phyloP scores from a whole-genome alignment of 2,797 vertebrate species.

The Sebastolobus altivelis region DNA sequence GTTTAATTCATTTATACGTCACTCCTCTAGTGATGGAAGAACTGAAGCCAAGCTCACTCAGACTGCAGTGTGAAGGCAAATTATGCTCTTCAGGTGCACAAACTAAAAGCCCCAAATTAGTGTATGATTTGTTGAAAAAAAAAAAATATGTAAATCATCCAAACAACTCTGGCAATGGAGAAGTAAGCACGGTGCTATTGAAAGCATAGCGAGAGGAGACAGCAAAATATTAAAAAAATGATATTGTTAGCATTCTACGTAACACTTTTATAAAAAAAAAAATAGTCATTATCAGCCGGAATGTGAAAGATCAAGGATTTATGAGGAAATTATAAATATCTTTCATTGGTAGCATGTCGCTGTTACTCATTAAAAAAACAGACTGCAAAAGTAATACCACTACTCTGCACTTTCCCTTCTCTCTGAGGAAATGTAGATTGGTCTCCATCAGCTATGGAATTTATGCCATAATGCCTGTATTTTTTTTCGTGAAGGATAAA shows the following conservation, averaged over 20 bases:
- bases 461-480: slow-evolving; percentile 19
- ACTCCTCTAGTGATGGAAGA: slow-evolving; percentile 24
- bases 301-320: slow-evolving; percentile 1
- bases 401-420: slow-evolving; percentile 37
- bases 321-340: slow-evolving; percentile 2
- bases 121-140: slow-evolving; percentile 36
- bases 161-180: slow-evolving; percentile 18
- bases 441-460: slow-evolving; percentile 34
- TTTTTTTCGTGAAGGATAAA: slow-evolving; percentile 18
- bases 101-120: slow-evolving; percentile 66
- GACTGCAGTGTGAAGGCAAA: slow-evolving; percentile 42
- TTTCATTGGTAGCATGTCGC: slow-evolving; percentile 6
- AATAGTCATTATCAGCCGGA: slow-evolving; percentile 7
- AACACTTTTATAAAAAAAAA: neutral
- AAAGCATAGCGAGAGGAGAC: slow-evolving; percentile 17
- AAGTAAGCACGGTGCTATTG: slow-evolving; percentile 3
- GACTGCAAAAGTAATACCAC: neutral
- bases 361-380: slow-evolving; percentile 22
- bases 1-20: slow-evolving; percentile 40
- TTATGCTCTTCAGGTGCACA: slow-evolving; percentile 58
- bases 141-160: slow-evolving; percentile 40
- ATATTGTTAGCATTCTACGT: neutral
- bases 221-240: neutral
- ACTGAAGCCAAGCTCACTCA: slow-evolving; percentile 48
- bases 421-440: slow-evolving; percentile 47